Percentiles rank a stretch among this genome's conserved stretches.
These are phyloP conservation scores for Brachyalestes nurse DNA, from an alignment of 2,797 vertebrate species.

Conservation along the genomic window DNA sequence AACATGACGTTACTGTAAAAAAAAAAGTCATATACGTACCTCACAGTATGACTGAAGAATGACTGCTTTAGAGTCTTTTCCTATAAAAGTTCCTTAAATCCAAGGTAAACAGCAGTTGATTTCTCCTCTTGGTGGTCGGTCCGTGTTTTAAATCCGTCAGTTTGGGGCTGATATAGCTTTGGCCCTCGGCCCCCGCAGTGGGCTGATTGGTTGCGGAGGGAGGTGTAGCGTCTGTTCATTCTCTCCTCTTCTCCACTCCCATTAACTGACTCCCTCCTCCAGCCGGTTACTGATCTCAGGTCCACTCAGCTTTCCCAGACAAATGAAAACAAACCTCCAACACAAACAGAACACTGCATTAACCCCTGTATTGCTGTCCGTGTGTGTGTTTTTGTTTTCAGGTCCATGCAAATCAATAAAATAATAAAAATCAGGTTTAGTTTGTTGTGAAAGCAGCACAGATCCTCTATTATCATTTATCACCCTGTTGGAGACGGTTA, in stretches of 20 bases:
- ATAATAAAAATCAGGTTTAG: not conserved
- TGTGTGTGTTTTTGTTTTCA: not conserved
- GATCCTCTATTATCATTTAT: not conserved
- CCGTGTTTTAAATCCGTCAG: not conserved
- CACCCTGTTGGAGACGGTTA: not conserved
- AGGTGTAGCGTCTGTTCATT: constrained; percentile 43
- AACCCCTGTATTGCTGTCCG: not conserved
- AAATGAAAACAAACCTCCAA: constrained; percentile 15
- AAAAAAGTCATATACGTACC: not conserved
- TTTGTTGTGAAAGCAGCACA: not conserved
- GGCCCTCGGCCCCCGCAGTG: not conserved
- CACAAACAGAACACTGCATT: constrained; percentile 9
- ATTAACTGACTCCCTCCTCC: not conserved
- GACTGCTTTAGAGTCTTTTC: not conserved
- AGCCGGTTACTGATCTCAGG: constrained; percentile 28
- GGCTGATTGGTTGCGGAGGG: constrained; percentile 47
- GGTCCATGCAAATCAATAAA: not conserved
- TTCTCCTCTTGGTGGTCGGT: constrained; percentile 39
- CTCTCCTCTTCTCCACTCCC: constrained; percentile 1
- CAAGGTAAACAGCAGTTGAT: not conserved
- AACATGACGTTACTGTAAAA: not conserved
- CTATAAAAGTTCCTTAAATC: constrained; percentile 12
- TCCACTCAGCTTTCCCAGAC: constrained; percentile 26
- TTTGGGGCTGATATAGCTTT: constrained; percentile 38
- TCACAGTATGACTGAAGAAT: not conserved